A percentile compares a stretch with the other conserved stretches of the same genome.
Evolutionary conservation across 2,797 vertebrate genomes (phyloP).

Genomic region (Tapera naevia): DNA sequence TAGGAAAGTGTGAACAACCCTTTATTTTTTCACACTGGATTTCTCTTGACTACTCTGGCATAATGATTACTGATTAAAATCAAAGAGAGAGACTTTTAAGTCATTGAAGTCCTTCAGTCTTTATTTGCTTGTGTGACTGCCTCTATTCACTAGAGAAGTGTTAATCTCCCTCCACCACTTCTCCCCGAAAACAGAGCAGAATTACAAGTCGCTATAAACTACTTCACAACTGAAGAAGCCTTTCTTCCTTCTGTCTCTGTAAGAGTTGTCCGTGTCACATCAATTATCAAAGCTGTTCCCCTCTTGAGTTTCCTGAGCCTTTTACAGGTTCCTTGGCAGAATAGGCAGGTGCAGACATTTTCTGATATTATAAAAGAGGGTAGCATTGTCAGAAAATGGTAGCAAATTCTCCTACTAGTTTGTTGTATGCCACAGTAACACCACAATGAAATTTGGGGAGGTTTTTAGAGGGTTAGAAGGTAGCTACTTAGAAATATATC

Average conservation of each 20-base stretch:
- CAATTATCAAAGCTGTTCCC: not conserved
- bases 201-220: not conserved
- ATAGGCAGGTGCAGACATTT: not conserved
- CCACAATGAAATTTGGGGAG: not conserved
- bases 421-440: not conserved
- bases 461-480: not conserved
- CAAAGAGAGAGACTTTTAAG: not conserved
- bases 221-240: not conserved
- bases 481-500: not conserved
- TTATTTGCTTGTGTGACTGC: not conserved
- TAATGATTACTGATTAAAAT: not conserved
- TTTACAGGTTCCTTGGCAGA: not conserved
- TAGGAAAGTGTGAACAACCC: not conserved
- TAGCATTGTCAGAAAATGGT: not conserved
- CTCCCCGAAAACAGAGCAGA: not conserved
- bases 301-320: not conserved
- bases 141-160: not conserved
- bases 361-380: not conserved
- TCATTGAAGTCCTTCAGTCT: not conserved
- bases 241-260: not conserved
- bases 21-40: not conserved
- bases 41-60: not conserved
- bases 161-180: not conserved
- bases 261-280: not conserved
- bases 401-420: not conserved